Evolutionary conservation across 2,888 invertebrate genomes (phyloP).

Genomic region (Ischnus inquisitorius): DNA sequence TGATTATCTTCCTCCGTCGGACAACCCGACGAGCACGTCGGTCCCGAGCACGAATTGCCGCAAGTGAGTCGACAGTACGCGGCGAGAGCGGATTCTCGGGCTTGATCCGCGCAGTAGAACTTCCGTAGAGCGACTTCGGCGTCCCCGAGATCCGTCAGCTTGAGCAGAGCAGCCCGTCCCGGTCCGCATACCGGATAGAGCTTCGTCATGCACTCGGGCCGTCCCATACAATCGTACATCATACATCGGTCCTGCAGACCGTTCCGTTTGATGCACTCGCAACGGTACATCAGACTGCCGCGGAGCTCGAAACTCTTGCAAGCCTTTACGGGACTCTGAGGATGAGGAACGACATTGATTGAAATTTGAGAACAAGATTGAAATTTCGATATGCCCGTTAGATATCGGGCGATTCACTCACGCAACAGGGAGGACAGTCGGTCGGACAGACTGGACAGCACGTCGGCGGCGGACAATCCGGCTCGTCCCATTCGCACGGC

Average conservation of each 20-base stretch:
- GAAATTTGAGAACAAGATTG: not conserved
- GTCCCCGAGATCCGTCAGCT: conserved; percentile 81
- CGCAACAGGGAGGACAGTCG: conserved; percentile 72
- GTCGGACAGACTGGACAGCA: conserved; percentile 72
- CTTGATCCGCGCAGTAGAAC: conserved; percentile 78
- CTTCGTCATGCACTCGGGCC: conserved; percentile 83
- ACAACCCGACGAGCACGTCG: conserved; percentile 41
- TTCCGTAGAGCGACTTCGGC: conserved; percentile 77
- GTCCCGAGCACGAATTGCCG: conserved; percentile 54
- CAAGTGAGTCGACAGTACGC: conserved; percentile 79
- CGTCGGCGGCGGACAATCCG: conserved; percentile 75
- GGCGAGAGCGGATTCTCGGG: conserved; percentile 78
- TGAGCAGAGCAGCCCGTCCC: conserved; percentile 79
- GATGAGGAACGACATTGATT: conserved; percentile 29
- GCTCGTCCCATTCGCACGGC: conserved; percentile 83
- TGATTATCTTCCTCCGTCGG: conserved; percentile 45
- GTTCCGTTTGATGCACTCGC: conserved; percentile 84
- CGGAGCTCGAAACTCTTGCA: conserved; percentile 83
- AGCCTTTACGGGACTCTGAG: conserved; percentile 77
- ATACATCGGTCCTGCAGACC: conserved; percentile 84
- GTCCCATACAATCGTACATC: conserved; percentile 82
- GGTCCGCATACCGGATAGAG: conserved; percentile 82
- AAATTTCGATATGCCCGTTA: too few species aligned
- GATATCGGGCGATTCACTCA: conserved; percentile 75
- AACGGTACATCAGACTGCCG: conserved; percentile 80